Percentiles rank a stretch among this genome's conserved stretches.
phyloP scores from a whole-genome alignment of 2,888 invertebrate species.

The Microctonus brassicae region DNA sequence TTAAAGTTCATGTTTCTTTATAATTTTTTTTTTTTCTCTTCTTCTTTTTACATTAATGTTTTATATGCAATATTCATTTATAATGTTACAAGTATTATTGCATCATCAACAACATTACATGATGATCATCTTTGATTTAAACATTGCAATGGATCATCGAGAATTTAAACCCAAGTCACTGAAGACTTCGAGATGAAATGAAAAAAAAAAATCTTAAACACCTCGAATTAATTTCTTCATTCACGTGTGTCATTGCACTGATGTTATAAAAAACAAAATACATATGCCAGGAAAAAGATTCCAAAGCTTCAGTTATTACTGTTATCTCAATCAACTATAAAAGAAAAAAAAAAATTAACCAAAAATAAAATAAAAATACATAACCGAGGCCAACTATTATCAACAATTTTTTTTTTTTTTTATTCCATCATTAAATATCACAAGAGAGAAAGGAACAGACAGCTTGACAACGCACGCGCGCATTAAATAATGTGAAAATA shows the following conservation, averaged over 20 bases:
- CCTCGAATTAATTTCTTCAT: background rate
- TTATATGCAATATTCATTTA: background rate
- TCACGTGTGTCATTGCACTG: background rate
- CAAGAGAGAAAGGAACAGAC: background rate
- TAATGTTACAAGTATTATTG: background rate
- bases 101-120: background rate
- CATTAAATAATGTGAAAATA: background rate
- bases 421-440: conserved; percentile 3
- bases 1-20: background rate
- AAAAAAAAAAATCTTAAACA: background rate
- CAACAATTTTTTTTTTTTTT: background rate
- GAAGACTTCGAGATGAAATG: background rate
- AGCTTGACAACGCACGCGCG: background rate
- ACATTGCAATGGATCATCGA: background rate
- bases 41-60: background rate
- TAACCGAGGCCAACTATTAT: background rate
- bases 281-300: background rate
- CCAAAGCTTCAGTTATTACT: background rate
- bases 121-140: background rate
- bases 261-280: background rate
- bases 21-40: background rate
- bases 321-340: conserved; percentile 2
- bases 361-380: background rate
- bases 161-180: background rate
- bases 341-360: background rate